Conservation (phyloP, 2,797 vertebrate genomes). For the Bradypodion pumilum region DNA sequence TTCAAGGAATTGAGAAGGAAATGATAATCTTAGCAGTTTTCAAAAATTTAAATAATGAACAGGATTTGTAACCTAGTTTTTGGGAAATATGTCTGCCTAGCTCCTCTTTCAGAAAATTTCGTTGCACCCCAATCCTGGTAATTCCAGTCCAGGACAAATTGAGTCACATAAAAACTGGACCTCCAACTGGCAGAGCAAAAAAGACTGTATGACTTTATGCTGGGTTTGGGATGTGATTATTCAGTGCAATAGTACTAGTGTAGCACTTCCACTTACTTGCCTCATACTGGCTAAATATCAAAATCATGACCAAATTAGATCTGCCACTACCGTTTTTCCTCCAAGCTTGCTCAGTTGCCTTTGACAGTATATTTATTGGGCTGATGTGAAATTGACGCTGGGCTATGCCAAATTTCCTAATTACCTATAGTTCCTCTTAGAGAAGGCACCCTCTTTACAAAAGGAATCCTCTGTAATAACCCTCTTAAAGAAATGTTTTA, state of each 20-base stretch:
- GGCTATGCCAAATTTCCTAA: neutral
- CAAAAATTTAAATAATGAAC: neutral
- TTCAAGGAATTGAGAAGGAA: neutral
- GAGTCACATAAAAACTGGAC: neutral
- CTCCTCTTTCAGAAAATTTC: neutral
- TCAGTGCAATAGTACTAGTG: neutral
- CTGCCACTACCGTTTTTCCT: neutral
- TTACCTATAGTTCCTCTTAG: neutral
- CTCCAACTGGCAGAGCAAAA: neutral
- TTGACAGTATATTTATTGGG: neutral
- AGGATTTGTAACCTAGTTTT: neutral
- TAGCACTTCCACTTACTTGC: neutral
- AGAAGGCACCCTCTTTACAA: neutral
- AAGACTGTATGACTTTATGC: neutral
- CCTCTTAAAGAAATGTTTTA: neutral
- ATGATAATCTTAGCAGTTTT: neutral
- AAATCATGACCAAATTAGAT: neutral
- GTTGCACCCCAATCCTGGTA: neutral
- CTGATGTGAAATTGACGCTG: neutral
- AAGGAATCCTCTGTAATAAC: neutral
- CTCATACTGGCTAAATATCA: neutral
- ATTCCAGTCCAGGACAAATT: neutral
- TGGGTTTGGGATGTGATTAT: neutral
- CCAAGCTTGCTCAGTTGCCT: neutral
- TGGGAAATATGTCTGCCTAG: neutral